These are phyloP conservation scores for Chlamydotis undulata DNA, from an alignment of 2,113 vertebrate genomes.

Conservation along the genomic window DNA sequence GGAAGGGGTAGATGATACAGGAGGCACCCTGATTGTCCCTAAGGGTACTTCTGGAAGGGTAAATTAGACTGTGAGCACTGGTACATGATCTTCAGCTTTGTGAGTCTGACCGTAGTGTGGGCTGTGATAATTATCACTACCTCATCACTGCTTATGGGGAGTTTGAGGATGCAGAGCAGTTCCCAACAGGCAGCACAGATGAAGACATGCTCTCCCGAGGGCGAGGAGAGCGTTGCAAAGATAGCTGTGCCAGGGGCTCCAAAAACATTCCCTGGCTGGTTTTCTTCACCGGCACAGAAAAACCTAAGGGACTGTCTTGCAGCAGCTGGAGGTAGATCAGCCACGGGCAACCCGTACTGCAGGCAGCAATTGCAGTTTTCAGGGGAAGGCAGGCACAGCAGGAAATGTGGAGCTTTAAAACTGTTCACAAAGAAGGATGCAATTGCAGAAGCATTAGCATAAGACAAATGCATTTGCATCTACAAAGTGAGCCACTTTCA, in stretches of 20 bases:
- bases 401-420: background rate
- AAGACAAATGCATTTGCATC: background rate
- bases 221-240: background rate
- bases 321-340: constrained; percentile 29
- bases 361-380: background rate
- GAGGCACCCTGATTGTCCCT: background rate
- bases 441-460: constrained; percentile 3
- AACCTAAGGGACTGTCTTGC: background rate
- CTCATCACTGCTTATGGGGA: background rate
- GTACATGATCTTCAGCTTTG: background rate
- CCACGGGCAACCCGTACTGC: background rate
- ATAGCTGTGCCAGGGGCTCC: background rate
- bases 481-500: background rate
- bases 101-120: background rate
- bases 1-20: background rate
- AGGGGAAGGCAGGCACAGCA: background rate
- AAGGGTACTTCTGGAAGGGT: background rate
- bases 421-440: background rate
- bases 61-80: background rate
- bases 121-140: background rate
- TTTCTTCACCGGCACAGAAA: background rate
- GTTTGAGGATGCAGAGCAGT: background rate
- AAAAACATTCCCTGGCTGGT: background rate
- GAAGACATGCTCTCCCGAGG: background rate
- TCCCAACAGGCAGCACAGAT: background rate